Evolutionary conservation across 2,888 invertebrate genomes (phyloP), one percentile per base, ranked within the genome.

Genomic region (Campoplex nolae): DNA sequence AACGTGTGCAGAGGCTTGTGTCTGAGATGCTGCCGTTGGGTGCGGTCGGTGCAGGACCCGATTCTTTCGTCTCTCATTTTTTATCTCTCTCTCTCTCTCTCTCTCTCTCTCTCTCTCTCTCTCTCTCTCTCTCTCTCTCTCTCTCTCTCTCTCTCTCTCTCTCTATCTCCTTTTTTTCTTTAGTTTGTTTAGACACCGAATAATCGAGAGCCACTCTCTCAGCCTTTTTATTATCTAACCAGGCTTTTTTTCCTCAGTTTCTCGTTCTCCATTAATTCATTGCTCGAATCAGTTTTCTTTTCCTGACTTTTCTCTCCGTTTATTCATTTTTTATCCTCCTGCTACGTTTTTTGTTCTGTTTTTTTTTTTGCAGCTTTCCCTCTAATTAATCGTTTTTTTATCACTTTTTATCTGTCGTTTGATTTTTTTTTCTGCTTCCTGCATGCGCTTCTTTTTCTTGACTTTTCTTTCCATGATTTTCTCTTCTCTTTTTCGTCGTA

Each of bases 161-260:
- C 45, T 45, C 45, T 45, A 2, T 11, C 28, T 42, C 38, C 45
- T 45, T 45, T 45, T 76, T 23, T 38, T 88, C 68, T 92, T 91
- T 93, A 93, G 94, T 93, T 94, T 94, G 93, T 93, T 94, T 94
- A 93, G 94, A 94, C 93, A 93, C 92, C 93, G 93, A 93, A 94
- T 93, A 94, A 94, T 94, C 94, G 93, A 92, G 92, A 92, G 93
- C 81, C 78, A 86, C 76, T 71, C 71, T 45, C 76, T 54, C 83
- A 79, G 88, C 79, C 80, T 80, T 79, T 85, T 65, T 86, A 87
- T 88, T 81, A 87, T 88, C 81, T 68, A 77, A 84, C 84, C 77
- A 32, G 32, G 32, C 51, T 7, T 51, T 51, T 62, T 32, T 45
- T 67, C 54, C 35, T 28, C 73, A 54, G 6, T 32, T 35, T 54